Evolutionary conservation across 2,888 invertebrate species (phyloP), one percentile per base, ranked within the genome.

Genomic region (Lycia hirtaria): DNA sequence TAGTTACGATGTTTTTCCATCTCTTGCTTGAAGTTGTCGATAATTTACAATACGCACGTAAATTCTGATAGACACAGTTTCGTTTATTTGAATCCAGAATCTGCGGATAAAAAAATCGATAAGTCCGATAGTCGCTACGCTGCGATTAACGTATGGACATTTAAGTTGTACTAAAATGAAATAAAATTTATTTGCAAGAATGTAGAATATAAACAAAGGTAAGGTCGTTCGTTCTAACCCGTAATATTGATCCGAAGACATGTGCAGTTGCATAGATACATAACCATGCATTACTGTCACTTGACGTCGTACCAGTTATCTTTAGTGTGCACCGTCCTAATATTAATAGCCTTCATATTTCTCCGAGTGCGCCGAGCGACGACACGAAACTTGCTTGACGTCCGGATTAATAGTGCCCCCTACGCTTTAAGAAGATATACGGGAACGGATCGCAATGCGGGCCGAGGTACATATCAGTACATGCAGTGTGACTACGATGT

Each of bases 301-400:
- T 77, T 82, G 81, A 80, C 78, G 68, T 65, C 70, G 71, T 73
- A 68, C 72, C 68, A 77, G 81, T 73, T 87, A 88, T 88, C 88
- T 87, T 78, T 71, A 70, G 76, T 80, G 78, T 82, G 81, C 87
- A 85, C 80, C 83, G 84, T 76, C 81, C 80, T 81, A 85, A 84
- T 87, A 88, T 88, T 86, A 85, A 89, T 87, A 80, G 80, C 82
- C 73, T 70, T 83, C 85, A 88, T 88, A 88, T 87, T 81, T 88
- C 86, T 82, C 81, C 66, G 73, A 71, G 72, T 78, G 76, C 78
- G 78, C 76, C 71, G 76, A 75, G 52, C 73, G 83, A 80, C 80
- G 85, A 85, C 83, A 83, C 76, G 79, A 80, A 78, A 81, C 82
- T 80, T 76, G 75, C 79, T 76, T 81, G 84, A 84, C 83, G 78